phyloP scores from a whole-genome alignment of 2,888 invertebrate genomes.

The Allacma fusca region DNA sequence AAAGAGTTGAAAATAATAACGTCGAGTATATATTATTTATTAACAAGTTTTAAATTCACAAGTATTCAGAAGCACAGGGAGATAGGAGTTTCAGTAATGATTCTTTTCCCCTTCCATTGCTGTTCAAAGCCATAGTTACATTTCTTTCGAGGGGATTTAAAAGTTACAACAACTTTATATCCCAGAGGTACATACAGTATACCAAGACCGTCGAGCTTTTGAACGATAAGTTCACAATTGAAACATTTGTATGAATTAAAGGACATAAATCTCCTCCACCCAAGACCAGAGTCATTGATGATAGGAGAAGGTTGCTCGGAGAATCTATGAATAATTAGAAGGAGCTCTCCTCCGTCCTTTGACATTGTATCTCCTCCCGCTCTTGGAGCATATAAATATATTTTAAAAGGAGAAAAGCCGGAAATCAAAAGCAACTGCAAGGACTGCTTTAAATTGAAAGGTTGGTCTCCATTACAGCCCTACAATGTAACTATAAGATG shows the following conservation, averaged over 20 bases:
- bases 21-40: neutral
- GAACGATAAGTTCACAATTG: neutral
- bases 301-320: slow-evolving; percentile 32
- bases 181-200: too few species aligned
- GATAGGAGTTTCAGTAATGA: too few species aligned
- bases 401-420: slow-evolving; percentile 39
- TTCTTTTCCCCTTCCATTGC: neutral
- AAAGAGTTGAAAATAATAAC: slow-evolving; percentile 11
- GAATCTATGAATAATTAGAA: slow-evolving; percentile 39
- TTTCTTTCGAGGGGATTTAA: neutral
- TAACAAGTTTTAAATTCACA: neutral
- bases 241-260: slow-evolving; percentile 1
- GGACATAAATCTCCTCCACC: slow-evolving; percentile 19
- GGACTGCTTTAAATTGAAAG: slow-evolving; percentile 32
- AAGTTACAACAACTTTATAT: too few species aligned
- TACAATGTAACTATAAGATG: too few species aligned
- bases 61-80: too few species aligned
- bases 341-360: neutral
- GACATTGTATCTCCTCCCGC: neutral
- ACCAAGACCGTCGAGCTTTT: too few species aligned
- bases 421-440: slow-evolving; percentile 44
- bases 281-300: slow-evolving; percentile 14
- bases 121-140: neutral
- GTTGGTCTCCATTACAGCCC: slow-evolving; percentile 12
- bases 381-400: slow-evolving; percentile 31